A percentile compares a stretch with the other conserved stretches of the same genome.
Evolutionary conservation across 2,888 invertebrate species (phyloP).

Genomic region (Acleris emargana): DNA sequence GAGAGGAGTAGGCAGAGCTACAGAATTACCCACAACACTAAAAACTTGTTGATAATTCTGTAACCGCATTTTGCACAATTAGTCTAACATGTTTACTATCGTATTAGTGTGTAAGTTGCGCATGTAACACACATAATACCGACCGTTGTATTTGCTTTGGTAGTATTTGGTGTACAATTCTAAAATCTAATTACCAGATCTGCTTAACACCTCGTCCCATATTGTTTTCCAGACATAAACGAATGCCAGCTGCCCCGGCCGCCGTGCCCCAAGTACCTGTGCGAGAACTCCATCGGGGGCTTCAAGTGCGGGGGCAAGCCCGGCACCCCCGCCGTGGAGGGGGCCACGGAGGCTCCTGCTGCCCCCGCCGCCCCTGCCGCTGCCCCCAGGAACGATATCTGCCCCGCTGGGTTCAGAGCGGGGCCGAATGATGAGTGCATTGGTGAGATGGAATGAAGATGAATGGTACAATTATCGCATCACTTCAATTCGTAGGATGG

Average conservation of each 20-base stretch:
- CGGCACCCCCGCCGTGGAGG: conserved; percentile 68
- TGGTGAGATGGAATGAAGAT: conserved; percentile 58
- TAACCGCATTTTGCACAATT: too few species aligned
- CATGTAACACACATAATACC: too few species aligned
- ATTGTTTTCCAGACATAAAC: conserved; percentile 89
- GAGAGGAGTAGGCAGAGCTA: too few species aligned
- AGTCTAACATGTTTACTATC: too few species aligned
- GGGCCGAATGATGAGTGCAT: conserved; percentile 77
- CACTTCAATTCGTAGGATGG: too few species aligned
- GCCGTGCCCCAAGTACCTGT: conserved; percentile 76
- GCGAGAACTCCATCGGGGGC: conserved; percentile 79
- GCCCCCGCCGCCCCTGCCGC: conserved; percentile 40
- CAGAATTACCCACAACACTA: too few species aligned
- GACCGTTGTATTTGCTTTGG: too few species aligned
- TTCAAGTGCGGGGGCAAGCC: conserved; percentile 75
- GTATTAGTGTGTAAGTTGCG: too few species aligned
- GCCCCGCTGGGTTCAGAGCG: conserved; percentile 82
- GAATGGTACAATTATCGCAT: background rate
- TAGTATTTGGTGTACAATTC: too few species aligned
- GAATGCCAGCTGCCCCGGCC: conserved; percentile 87
- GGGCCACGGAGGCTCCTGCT: conserved; percentile 48
- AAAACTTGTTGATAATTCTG: too few species aligned
- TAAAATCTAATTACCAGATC: too few species aligned
- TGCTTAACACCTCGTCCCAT: background rate
- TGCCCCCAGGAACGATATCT: conserved; percentile 68